Conservation (phyloP, 2,888 invertebrate species). For the Tromatobia lineatoria region DNA sequence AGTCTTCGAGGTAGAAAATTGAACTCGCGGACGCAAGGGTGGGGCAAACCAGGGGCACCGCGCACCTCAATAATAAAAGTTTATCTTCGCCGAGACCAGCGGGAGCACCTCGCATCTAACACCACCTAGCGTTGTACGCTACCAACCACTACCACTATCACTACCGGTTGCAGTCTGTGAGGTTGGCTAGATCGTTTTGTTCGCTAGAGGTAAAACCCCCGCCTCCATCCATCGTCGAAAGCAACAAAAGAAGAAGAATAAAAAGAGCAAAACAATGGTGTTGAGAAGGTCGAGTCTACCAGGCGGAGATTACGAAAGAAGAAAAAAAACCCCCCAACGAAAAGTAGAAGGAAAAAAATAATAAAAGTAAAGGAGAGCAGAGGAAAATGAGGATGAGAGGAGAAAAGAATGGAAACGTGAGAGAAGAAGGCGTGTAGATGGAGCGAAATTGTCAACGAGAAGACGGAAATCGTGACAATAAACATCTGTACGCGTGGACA, state of each 20-base stretch:
- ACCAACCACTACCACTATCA: conserved; percentile 13
- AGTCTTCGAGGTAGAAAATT: conserved; percentile 70
- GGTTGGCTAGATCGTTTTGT: conserved; percentile 59
- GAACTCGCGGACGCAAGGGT: conserved; percentile 63
- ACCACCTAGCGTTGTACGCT: conserved; percentile 17
- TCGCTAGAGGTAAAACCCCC: conserved; percentile 31
- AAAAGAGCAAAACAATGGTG: conserved; percentile 27
- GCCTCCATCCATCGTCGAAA: conserved; percentile 33
- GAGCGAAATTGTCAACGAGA: background rate
- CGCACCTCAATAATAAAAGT: conserved; percentile 71
- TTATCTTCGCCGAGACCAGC: conserved; percentile 63
- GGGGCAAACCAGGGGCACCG: conserved; percentile 44
- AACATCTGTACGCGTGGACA: background rate
- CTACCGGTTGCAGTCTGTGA: conserved; percentile 17
- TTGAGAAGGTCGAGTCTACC: conserved; percentile 35
- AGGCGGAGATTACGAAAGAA: conserved; percentile 24
- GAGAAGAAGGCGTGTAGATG: background rate
- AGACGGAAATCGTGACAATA: conserved; percentile 15
- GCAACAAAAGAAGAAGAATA: conserved; percentile 29
- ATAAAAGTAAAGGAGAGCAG: background rate
- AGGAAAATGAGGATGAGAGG: conserved; percentile 10
- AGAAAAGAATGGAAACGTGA: conserved; percentile 9
- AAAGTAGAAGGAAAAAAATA: background rate
- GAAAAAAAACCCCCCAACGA: background rate
- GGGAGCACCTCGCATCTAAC: conserved; percentile 50